Evolutionary conservation across 2,113 vertebrate genomes (phyloP).

Genomic region (Tragelaphus scriptus): DNA sequence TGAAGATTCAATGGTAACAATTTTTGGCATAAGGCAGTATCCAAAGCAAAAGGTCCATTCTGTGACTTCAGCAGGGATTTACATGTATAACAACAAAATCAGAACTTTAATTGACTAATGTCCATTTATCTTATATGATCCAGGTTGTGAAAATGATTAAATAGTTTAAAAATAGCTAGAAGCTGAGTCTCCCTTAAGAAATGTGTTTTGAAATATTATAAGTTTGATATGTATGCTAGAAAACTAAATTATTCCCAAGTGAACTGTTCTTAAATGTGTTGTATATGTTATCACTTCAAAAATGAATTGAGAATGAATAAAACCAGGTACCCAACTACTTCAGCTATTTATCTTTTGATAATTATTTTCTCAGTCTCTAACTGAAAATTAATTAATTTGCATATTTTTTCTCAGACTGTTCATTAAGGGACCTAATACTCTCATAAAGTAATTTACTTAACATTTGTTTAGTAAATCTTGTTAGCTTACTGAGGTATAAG

Average conservation of each 20-base stretch:
- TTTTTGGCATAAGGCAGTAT: not conserved
- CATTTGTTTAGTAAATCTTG: not conserved
- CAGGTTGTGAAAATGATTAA: not conserved
- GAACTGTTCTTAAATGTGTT: not conserved
- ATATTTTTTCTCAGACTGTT: not conserved
- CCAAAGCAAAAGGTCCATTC: not conserved
- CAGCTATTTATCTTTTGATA: not conserved
- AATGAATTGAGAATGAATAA: slow-evolving; percentile 11
- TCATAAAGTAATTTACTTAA: not conserved
- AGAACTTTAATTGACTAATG: not conserved
- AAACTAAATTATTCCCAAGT: not conserved
- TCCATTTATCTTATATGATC: not conserved
- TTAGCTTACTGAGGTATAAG: not conserved
- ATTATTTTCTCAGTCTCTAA: slow-evolving; percentile 7
- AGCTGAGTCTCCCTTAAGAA: not conserved
- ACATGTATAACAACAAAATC: not conserved
- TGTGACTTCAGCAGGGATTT: not conserved
- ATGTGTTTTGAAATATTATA: not conserved
- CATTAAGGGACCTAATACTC: not conserved
- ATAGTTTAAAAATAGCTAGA: not conserved
- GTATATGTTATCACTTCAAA: not conserved
- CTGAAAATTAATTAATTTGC: not conserved
- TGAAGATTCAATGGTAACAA: not conserved
- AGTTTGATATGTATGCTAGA: not conserved
- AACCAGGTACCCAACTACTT: not conserved